Conservation (phyloP, 1,140 invertebrate species). For the Eriosoma lanigerum region DNA sequence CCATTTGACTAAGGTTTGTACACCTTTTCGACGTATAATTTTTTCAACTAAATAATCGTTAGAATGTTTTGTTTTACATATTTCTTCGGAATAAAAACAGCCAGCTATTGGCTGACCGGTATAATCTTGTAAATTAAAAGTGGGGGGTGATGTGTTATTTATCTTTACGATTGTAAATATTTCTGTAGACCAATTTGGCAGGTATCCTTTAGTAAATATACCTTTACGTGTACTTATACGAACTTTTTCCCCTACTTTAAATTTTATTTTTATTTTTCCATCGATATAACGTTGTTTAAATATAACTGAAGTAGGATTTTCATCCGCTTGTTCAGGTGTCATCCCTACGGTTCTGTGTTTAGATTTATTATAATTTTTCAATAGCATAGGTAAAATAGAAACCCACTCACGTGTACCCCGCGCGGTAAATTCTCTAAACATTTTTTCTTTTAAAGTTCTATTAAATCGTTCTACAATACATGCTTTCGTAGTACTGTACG, state of each 20-base stretch:
- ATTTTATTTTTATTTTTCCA: constrained; percentile 17
- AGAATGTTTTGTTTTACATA: constrained; percentile 57
- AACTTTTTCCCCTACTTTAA: constrained; percentile 47
- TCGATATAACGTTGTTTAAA: neutral
- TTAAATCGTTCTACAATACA: constrained; percentile 31
- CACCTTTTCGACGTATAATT: constrained; percentile 48
- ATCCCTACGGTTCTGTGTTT: constrained; percentile 20
- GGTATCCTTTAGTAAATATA: constrained; percentile 52
- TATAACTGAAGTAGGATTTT: neutral
- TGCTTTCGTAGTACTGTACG: constrained; percentile 1
- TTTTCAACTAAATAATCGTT: constrained; percentile 60
- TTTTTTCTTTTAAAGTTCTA: neutral
- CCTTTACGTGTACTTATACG: constrained; percentile 51
- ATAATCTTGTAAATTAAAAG: constrained; percentile 47
- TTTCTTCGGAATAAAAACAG: constrained; percentile 51
- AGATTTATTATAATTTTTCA: neutral
- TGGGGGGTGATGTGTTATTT: constrained; percentile 23
- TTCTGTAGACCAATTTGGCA: constrained; percentile 48
- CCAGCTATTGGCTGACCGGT: constrained; percentile 26
- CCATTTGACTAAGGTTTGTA: constrained; percentile 53
- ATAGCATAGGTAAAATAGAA: neutral
- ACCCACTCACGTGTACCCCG: too few relatives aligned
- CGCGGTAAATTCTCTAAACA: constrained; percentile 21
- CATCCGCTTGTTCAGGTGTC: neutral
- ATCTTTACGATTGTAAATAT: constrained; percentile 52